Base-by-base conservation (phyloP, 2,797 vertebrate species). In the Danio albolineatus region DNA sequence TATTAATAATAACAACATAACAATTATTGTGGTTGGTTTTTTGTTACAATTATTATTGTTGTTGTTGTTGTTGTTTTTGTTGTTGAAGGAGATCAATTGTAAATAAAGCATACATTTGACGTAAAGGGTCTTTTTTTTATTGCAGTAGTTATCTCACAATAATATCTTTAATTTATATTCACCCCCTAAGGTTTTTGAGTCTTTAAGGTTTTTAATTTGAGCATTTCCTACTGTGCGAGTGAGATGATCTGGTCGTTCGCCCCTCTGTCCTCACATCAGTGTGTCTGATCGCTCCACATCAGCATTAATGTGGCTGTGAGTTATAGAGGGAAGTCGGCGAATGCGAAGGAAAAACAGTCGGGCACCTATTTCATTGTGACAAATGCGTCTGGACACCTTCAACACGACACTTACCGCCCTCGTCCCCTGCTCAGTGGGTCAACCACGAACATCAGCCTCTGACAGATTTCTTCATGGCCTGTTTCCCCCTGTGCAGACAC, bases 351-450 rank as follows among this genome's bases (percentile, higher is more conserved):
- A 51, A 62, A 41, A 65, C 46, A 83, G 73, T 38, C 19, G 1
- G 64, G 66, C 62, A 62, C 51, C 53, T 82, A 61, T 83, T 77
- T 82, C 83, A 71, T 57, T 66, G 82, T 85, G 83, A 87, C 83
- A 85, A 85, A 88, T 86, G 80, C 79, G 72, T 86, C 84, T 82
- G 83, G 78, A 79, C 78, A 84, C 75, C 84, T 79, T 85, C 80
- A 82, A 78, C 83, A 75, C 69, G 76, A 81, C 69, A 77, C 64
- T 86, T 77, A 57, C 19, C 13, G 4, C 70, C 28, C 76, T 81
- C 60, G 36, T 83, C 70, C 54, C 56, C 57, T 49, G 73, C 69
- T 60, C 79, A 59, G 53, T 76, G 79, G 80, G 81, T 84, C 83
- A 83, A 75, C 78, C 83, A 78, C 75, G 83, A 72, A 78, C 82